A percentile compares a stretch with the other conserved stretches of the same genome.
These are phyloP conservation scores for Capromys pilorides DNA, from an alignment of 2,797 vertebrate species.

Conservation along the genomic window DNA sequence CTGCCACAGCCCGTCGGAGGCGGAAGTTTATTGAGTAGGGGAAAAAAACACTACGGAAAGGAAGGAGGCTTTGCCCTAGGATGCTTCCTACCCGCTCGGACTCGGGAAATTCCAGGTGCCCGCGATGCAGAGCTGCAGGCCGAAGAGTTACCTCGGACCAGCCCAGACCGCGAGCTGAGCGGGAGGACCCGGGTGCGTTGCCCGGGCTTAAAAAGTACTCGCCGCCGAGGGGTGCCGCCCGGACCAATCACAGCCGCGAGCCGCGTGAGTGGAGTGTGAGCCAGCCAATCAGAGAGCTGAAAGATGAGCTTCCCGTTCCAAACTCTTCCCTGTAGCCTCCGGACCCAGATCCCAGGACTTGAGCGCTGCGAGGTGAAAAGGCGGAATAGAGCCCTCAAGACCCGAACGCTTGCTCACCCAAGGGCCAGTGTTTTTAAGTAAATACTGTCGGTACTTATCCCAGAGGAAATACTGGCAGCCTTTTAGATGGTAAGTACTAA, in stretches of 20 bases:
- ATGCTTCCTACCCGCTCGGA: slow-evolving; percentile 75
- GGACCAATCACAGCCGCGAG: slow-evolving; percentile 59
- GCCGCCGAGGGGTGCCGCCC: slow-evolving; percentile 24
- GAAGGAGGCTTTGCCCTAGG: slow-evolving; percentile 53
- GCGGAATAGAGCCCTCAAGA: slow-evolving; percentile 24
- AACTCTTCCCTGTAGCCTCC: slow-evolving; percentile 73
- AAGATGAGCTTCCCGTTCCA: slow-evolving; percentile 69
- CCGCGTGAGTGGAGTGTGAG: slow-evolving; percentile 75
- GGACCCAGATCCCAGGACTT: slow-evolving; percentile 59
- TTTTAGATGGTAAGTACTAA: slow-evolving; percentile 18
- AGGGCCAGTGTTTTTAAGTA: neutral
- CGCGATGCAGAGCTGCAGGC: slow-evolving; percentile 58
- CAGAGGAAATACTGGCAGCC: neutral
- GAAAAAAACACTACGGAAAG: neutral
- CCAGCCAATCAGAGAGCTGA: slow-evolving; percentile 67
- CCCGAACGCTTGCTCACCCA: neutral
- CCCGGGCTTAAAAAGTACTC: slow-evolving; percentile 56
- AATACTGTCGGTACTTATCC: neutral
- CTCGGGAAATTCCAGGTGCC: slow-evolving; percentile 60
- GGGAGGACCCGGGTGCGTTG: neutral
- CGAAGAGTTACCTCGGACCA: slow-evolving; percentile 19
- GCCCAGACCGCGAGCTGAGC: slow-evolving; percentile 17
- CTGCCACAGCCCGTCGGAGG: slow-evolving; percentile 56
- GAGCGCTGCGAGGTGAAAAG: neutral
- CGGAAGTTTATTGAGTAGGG: slow-evolving; percentile 77